A percentile compares a stretch with the other conserved stretches of the same genome.
Evolutionary conservation across 2,113 vertebrate species (phyloP).

Genomic region (Mormoops blainvillei): DNA sequence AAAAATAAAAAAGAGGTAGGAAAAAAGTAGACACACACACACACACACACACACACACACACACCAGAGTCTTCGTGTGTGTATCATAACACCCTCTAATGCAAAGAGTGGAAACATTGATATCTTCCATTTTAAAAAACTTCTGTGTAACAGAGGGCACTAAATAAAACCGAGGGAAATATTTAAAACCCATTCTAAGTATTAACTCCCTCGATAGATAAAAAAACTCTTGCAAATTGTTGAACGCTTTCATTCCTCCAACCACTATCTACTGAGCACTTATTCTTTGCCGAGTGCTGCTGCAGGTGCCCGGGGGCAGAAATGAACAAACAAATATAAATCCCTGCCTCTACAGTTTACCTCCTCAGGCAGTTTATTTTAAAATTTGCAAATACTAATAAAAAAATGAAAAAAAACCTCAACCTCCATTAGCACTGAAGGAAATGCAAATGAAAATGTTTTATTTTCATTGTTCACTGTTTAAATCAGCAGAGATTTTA

Average conservation of each 20-base stretch:
- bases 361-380: not conserved
- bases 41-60: not conserved
- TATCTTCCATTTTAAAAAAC: not conserved
- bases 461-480: not conserved
- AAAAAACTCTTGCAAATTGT: not conserved
- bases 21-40: not conserved
- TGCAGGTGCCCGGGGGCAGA: not conserved
- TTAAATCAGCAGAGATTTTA: not conserved
- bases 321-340: not conserved
- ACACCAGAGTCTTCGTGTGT: not conserved
- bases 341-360: not conserved
- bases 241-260: not conserved
- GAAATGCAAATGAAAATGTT: not conserved
- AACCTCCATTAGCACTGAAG: not conserved
- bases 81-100: not conserved
- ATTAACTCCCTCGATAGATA: not conserved
- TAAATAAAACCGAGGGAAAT: not conserved
- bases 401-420: not conserved
- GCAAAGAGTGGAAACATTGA: not conserved
- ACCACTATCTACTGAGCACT: not conserved
- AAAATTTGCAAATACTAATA: not conserved
- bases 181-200: not conserved
- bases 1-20: not conserved
- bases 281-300: not conserved
- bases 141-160: not conserved